A percentile compares a stretch with the other conserved stretches of the same genome.
phyloP scores from a whole-genome alignment of 1,140 invertebrate genomes.

The Pentalonia nigronervosa region DNA sequence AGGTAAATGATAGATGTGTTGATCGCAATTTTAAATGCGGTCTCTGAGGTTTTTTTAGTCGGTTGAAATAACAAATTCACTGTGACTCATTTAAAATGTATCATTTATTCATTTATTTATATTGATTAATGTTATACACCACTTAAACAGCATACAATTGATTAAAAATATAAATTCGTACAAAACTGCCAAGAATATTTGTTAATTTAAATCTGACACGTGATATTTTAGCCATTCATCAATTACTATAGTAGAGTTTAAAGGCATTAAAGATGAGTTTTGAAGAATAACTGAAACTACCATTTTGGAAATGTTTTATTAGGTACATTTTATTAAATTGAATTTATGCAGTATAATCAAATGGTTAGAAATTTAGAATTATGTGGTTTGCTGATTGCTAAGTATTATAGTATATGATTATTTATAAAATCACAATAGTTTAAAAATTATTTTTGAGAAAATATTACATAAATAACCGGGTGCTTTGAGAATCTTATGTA shows the following conservation, averaged over 20 bases:
- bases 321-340: not conserved
- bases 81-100: not conserved
- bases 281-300: not conserved
- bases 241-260: not conserved
- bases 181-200: not conserved
- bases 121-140: not conserved
- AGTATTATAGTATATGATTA: too few species aligned
- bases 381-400: too few species aligned
- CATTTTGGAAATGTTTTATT: not conserved
- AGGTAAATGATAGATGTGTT: not conserved
- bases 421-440: not conserved
- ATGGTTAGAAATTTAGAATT: not conserved
- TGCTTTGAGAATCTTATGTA: not conserved
- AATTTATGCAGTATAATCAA: not conserved
- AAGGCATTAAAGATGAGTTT: not conserved
- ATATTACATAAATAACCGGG: not conserved
- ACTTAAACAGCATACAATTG: not conserved
- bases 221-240: not conserved
- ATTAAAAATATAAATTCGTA: slow-evolving; percentile 4
- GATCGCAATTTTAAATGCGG: not conserved
- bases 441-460: not conserved
- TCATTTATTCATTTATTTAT: not conserved
- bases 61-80: not conserved
- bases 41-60: not conserved
- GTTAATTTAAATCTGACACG: not conserved